Evolutionary conservation across 2,797 vertebrate genomes (phyloP).

Genomic region (Botia kubotai): DNA sequence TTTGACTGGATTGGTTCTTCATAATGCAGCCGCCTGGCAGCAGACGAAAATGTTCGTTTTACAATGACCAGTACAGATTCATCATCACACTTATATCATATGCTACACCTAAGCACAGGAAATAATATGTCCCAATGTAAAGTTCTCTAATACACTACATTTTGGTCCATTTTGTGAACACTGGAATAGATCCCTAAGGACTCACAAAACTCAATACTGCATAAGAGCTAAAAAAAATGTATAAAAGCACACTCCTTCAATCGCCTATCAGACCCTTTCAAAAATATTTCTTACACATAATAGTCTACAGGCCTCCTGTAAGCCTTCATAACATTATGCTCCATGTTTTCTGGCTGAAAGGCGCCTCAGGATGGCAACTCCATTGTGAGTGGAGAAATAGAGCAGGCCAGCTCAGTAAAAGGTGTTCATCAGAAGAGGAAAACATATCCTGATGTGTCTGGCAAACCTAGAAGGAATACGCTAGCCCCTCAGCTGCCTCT

Average conservation of each 20-base stretch:
- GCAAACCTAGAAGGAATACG: conserved; percentile 14
- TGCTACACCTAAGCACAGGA: neutral
- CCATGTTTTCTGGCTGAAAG: conserved; percentile 19
- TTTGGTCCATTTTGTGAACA: neutral
- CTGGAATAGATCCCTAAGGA: neutral
- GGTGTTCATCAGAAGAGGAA: conserved; percentile 26
- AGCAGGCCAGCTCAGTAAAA: conserved; percentile 19
- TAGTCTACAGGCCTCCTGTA: conserved; percentile 32
- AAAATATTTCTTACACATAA: conserved; percentile 20
- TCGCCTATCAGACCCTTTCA: conserved; percentile 15
- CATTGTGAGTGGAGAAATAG: conserved; percentile 3
- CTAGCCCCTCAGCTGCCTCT: conserved; percentile 33
- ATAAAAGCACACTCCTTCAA: conserved; percentile 12
- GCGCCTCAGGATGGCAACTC: conserved; percentile 9
- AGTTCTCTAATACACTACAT: neutral
- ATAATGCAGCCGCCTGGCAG: conserved; percentile 89
- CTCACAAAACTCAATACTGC: neutral
- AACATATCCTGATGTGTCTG: conserved; percentile 38
- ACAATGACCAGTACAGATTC: conserved; percentile 17
- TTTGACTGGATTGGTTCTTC: conserved; percentile 85
- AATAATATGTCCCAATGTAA: neutral
- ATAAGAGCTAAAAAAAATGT: conserved; percentile 14
- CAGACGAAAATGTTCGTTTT: neutral
- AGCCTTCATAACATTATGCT: conserved; percentile 29
- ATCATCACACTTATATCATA: neutral